A percentile compares a stretch with the other conserved stretches of the same genome.
phyloP scores from a whole-genome alignment of 2,113 vertebrate genomes.

The Dromaius novaehollandiae region DNA sequence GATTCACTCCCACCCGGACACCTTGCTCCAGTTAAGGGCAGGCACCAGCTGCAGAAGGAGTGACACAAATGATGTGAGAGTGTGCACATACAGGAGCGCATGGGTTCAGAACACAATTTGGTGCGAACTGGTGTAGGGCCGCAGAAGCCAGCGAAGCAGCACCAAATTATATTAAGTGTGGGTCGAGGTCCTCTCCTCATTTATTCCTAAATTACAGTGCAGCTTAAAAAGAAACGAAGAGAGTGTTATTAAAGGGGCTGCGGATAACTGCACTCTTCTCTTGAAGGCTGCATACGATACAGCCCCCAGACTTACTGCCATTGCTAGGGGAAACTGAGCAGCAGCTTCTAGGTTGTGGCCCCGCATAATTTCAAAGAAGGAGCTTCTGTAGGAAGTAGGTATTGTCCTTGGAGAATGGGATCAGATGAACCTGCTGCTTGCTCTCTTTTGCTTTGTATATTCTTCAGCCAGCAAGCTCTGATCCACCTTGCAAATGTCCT shows the following conservation, averaged over 20 bases:
- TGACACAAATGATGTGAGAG: not conserved
- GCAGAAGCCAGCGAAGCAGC: not conserved
- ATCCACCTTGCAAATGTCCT: slow-evolving; percentile 35
- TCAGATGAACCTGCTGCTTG: not conserved
- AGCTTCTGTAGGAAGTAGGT: slow-evolving; percentile 6
- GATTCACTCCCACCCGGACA: not conserved
- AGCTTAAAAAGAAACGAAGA: not conserved
- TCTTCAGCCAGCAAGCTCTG: slow-evolving; percentile 15
- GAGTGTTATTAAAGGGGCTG: not conserved
- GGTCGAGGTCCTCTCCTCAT: not conserved
- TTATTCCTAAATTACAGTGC: not conserved
- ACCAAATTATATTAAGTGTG: not conserved
- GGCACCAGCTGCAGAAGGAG: not conserved
- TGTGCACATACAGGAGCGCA: not conserved
- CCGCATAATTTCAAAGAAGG: not conserved
- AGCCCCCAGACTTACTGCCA: not conserved
- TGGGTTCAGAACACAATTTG: not conserved
- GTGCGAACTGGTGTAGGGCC: not conserved
- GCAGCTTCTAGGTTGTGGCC: not conserved
- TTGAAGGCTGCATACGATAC: not conserved
- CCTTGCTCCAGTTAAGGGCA: not conserved
- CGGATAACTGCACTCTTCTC: not conserved
- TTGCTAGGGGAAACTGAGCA: not conserved
- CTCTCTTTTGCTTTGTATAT: slow-evolving; percentile 5
- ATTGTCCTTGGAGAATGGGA: slow-evolving; percentile 5